Conservation (phyloP, 2,888 invertebrate species). For the Sarcophaga caerulescens region DNA sequence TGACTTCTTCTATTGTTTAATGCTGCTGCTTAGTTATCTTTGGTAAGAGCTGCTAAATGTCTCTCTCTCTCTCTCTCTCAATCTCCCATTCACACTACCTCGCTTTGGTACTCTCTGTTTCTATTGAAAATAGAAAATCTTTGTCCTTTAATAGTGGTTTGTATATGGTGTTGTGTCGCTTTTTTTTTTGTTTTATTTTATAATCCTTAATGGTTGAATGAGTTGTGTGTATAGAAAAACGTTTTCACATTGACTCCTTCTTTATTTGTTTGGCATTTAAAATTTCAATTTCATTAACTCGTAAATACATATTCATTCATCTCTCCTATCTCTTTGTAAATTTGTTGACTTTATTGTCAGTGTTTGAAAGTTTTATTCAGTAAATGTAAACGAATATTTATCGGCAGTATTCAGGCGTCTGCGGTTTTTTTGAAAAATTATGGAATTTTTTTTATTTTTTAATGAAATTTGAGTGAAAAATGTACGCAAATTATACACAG, state of each 20-base stretch:
- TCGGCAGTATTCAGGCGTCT: conserved; percentile 40
- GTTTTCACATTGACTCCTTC: conserved; percentile 25
- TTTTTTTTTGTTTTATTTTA: conserved; percentile 16
- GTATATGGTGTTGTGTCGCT: conserved; percentile 36
- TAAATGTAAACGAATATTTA: conserved; percentile 28
- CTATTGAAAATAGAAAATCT: background rate
- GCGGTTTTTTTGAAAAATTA: conserved; percentile 23
- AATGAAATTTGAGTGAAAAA: background rate
- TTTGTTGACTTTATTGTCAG: background rate
- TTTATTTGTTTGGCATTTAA: background rate
- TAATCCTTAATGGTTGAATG: conserved; percentile 49
- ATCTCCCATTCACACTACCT: no score
- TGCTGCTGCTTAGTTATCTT: background rate
- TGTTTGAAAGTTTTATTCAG: background rate
- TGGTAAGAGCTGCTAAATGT: background rate
- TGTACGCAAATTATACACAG: no score
- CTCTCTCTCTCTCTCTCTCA: no score
- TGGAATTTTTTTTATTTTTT: background rate
- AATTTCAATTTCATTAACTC: background rate
- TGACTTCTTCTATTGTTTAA: conserved; percentile 40
- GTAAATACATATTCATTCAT: background rate
- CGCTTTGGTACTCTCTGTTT: no score
- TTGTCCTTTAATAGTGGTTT: background rate
- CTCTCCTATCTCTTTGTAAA: background rate
- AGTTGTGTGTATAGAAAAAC: conserved; percentile 31